These are phyloP conservation scores for Catharus ustulatus DNA, from an alignment of 2,797 vertebrate species.

Conservation along the genomic window DNA sequence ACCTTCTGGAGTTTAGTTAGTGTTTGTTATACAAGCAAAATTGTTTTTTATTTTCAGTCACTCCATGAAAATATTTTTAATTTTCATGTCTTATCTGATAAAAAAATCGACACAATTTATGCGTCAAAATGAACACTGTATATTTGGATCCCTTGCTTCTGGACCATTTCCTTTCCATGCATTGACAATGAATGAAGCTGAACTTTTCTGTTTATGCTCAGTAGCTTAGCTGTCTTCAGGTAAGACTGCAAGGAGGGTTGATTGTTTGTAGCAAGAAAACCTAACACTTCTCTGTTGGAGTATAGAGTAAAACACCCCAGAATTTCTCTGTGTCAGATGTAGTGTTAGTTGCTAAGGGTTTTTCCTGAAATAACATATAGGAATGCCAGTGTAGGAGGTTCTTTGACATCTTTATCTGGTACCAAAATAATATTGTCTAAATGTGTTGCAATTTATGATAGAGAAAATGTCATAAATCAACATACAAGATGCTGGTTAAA, in stretches of 20 bases:
- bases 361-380: neutral
- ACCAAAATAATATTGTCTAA: conserved; percentile 10
- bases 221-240: neutral
- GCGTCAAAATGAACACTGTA: neutral
- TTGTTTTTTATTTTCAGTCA: neutral
- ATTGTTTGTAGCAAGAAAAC: neutral
- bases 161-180: neutral
- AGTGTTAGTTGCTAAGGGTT: neutral
- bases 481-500: neutral
- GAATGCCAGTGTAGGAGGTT: neutral
- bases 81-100: neutral
- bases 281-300: neutral
- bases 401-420: conserved; percentile 12
- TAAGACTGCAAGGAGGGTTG: neutral
- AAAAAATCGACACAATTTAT: neutral
- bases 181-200: neutral
- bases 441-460: neutral
- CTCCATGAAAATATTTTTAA: neutral
- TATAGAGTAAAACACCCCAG: neutral
- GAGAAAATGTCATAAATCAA: neutral
- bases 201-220: neutral
- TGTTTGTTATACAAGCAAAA: neutral
- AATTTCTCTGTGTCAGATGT: neutral
- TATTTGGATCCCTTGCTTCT: neutral
- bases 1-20: neutral